Evolutionary conservation across 2,888 invertebrate species (phyloP).

Genomic region (Callosobruchus maculatus): DNA sequence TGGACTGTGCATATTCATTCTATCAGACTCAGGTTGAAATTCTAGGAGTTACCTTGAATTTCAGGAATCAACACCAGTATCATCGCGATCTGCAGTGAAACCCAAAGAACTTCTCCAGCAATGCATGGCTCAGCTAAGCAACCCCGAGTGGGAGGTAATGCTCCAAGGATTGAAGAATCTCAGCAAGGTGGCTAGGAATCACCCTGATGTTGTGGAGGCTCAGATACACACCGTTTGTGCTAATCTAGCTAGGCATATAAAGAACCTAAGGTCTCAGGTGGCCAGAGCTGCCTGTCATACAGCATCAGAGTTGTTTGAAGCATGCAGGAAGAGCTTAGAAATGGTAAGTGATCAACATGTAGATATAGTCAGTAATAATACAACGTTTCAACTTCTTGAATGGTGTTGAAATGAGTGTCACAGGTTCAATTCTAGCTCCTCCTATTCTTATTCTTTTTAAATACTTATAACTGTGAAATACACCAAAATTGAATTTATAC

Average conservation of each 20-base stretch:
- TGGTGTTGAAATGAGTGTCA: too few relatives aligned
- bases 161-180: constrained; percentile 66
- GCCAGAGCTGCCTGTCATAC: constrained; percentile 83
- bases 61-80: constrained; percentile 14
- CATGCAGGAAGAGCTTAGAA: constrained; percentile 54
- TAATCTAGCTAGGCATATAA: constrained; percentile 72
- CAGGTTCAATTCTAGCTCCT: too few relatives aligned
- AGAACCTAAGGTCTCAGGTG: constrained; percentile 90
- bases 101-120: constrained; percentile 63
- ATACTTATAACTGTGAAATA: too few relatives aligned
- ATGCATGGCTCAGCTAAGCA: constrained; percentile 64
- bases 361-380: too few relatives aligned
- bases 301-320: constrained; percentile 73
- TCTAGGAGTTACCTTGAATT: constrained; percentile 3
- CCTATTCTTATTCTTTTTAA: too few relatives aligned
- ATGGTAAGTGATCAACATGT: constrained; percentile 48
- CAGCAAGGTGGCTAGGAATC: constrained; percentile 65
- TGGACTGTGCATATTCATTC: too few relatives aligned
- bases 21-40: neutral
- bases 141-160: constrained; percentile 76
- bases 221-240: constrained; percentile 69
- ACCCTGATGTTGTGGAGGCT: constrained; percentile 59
- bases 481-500: too few relatives aligned
- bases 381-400: too few relatives aligned
- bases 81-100: constrained; percentile 41